Evolutionary conservation across 2,888 invertebrate genomes (phyloP), one percentile per base, ranked within the genome.

Genomic region (Archips xylosteana): DNA sequence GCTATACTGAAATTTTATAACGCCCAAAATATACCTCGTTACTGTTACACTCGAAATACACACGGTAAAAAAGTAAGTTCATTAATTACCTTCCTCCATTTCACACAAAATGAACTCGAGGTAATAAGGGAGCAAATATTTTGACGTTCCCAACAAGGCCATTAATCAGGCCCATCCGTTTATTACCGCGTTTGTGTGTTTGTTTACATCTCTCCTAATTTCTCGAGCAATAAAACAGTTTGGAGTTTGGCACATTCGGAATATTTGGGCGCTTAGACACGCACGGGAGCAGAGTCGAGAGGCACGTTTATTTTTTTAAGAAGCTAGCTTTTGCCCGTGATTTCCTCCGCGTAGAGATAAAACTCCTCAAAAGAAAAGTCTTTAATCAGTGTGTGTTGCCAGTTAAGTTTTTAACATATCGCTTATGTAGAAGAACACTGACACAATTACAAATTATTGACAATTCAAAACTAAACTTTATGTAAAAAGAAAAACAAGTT

Each of bases 41-140:
- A 4, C n/a, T 13, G n/a, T 49, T 57, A 3, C 5, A 57, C 32
- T 32, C 57, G 9, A 57, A 57, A 32, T 13, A 49, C 49, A n/a
- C 54, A 23, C 57, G 10, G 57, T 32, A 32, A 42, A 42, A 36
- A 51, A 23, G 36, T 23, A 49, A 49, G 13, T 51, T 70, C 69
- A 70, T 70, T 51, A 62, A 70, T 70, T 54, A 70, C 54, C 39
- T 51, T 61, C 34, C 32, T 34, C 70, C 32, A 42, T 57, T 54
- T 54, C 42, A 63, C 34, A 63, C 54, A 63, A 45, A 63, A 63
- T 45, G n/a, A 57, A 63, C 39, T 70, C 70, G 70, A 51, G 76
- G 75, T 75, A 78, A 80, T 75, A 75, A 75, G 75, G 75, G 77
- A 77, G 79, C 78, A 80, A 82, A 80, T 81, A 80, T 80, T 80